phyloP scores from a whole-genome alignment of 2,113 vertebrate species.

The Neolamprologus toae region DNA sequence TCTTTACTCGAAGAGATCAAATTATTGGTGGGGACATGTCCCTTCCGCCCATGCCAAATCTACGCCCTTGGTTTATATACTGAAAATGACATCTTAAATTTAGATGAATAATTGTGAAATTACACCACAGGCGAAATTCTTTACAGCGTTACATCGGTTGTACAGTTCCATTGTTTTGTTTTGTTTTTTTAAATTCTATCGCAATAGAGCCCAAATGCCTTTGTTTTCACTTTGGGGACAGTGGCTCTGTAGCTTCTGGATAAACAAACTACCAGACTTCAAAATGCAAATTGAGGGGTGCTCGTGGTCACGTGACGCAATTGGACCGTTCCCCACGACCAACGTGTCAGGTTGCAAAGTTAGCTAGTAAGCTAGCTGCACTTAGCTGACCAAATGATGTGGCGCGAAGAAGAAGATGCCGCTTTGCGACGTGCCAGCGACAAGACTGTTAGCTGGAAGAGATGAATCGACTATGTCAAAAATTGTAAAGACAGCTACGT shows the following conservation, averaged over 20 bases:
- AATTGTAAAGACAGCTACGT: neutral
- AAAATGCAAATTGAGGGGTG: neutral
- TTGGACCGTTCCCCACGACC: neutral
- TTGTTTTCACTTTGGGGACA: neutral
- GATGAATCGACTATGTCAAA: neutral
- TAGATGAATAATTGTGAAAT: neutral
- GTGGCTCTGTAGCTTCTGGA: neutral
- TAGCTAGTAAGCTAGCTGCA: constrained; percentile 32
- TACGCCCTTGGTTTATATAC: neutral
- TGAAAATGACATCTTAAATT: neutral
- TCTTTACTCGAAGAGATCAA: neutral
- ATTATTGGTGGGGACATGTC: neutral
- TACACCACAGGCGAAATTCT: neutral
- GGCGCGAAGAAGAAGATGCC: neutral
- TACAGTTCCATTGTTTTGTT: neutral
- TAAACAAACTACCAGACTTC: neutral
- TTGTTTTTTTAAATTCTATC: neutral
- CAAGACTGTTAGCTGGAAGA: neutral
- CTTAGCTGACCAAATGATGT: constrained; percentile 29
- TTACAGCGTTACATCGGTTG: neutral
- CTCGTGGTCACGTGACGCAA: constrained; percentile 15
- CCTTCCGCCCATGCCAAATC: neutral
- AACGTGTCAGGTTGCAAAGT: constrained; percentile 37
- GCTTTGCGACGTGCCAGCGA: neutral
- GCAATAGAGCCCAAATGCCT: neutral